Evolutionary conservation across 2,888 invertebrate genomes (phyloP), one percentile per base, ranked within the genome.

Genomic region (Ischnura elegans): DNA sequence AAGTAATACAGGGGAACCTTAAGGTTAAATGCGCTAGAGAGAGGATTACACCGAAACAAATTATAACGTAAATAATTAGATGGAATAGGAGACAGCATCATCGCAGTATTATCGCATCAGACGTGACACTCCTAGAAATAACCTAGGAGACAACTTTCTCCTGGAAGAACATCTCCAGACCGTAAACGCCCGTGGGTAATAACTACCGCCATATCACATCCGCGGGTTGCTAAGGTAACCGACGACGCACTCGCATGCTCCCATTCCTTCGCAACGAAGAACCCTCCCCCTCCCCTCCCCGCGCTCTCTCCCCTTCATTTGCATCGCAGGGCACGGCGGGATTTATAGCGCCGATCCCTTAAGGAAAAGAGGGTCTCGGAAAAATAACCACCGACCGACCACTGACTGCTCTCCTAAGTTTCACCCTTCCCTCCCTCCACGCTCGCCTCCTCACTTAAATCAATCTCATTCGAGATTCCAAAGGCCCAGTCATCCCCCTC

Each of bases 401-500:
- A 25, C 21, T 25, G 25, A 76, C 76, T 76, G 76, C 55, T 61
- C 87, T 19, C 25, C 55, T 55, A 51, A 51, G 47, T n/a, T 86
- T 46, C 45, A 25, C 46, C 86, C 43, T 45, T 42, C n/a, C 86
- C n/a, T n/a, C 5, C 46, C 45, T 43, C 86, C 21, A 25, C 25
- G 2, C 29, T 55, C 87, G 19, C 87, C 29, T 47, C 42, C 42
- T 29, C 13, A 36, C 87, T 87, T 87, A 87, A 87, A 87, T 87
- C 87, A 87, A 87, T 87, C 87, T 87, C 87, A 87, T 87, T 87
- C 55, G 87, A 87, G 87, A 87, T 87, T 87, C 87, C 55, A 36
- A 76, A 16, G 76, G 5, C 76, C 76, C 10, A 76, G 36, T 10
- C 76, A 25, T 76, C 76, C 61, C 61, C 25, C 61, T 61, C 61